A percentile compares a stretch with the other conserved stretches of the same genome.
Evolutionary conservation across 1,140 invertebrate genomes (phyloP).

Genomic region (Schmidtea mediterranea): DNA sequence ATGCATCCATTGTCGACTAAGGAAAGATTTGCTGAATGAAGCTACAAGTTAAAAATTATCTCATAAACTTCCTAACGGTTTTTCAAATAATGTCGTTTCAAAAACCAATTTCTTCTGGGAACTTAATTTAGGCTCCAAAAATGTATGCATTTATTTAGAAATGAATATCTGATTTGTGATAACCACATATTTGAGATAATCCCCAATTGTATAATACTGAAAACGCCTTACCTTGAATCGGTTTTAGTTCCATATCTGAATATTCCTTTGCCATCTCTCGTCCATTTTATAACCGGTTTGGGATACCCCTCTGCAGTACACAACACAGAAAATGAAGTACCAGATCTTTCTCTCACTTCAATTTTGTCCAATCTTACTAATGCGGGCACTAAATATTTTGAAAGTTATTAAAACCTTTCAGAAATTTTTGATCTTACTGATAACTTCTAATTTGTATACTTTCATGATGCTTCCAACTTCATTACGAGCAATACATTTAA

Average conservation of each 20-base stretch:
- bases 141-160: too few relatives aligned
- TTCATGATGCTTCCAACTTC: slow-evolving; percentile 5
- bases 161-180: too few relatives aligned
- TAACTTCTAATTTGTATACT: neutral
- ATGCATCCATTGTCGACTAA: too few relatives aligned
- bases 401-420: neutral
- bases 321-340: neutral
- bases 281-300: neutral
- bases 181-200: too few relatives aligned
- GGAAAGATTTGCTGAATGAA: too few relatives aligned
- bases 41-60: too few relatives aligned
- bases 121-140: too few relatives aligned
- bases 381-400: neutral
- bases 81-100: too few relatives aligned
- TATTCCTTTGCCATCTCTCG: neutral
- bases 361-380: slow-evolving; percentile 1
- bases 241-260: neutral
- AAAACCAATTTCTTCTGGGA: too few relatives aligned
- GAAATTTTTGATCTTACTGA: neutral
- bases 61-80: too few relatives aligned
- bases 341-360: neutral
- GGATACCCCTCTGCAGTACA: slow-evolving; percentile 1
- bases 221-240: neutral
- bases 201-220: too few relatives aligned
- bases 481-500: slow-evolving; percentile 10